Conservation (phyloP, 35 echinoderm and acorn worm species). For the Acanthaster planci region DNA sequence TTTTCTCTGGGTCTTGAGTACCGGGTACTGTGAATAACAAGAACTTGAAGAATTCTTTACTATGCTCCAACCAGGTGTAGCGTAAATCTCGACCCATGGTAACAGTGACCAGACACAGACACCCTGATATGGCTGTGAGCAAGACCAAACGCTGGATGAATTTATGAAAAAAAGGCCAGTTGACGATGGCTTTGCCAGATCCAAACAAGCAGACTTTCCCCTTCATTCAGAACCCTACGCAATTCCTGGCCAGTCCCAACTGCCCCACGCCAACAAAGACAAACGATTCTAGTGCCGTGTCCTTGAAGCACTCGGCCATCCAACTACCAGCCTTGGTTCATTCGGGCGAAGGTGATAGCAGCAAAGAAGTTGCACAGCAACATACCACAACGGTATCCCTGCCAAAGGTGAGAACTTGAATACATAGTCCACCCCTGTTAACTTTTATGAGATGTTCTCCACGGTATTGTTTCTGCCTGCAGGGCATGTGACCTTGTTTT, state of each 20-base stretch:
- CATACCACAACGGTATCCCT: not conserved
- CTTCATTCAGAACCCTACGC: slow-evolving; percentile 6
- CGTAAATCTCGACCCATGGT: no score
- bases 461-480: no score
- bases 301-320: not conserved
- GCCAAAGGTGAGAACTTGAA: not conserved
- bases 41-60: no score
- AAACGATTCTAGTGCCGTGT: not conserved
- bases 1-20: no score
- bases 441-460: not conserved
- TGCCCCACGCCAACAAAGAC: slow-evolving; percentile 13
- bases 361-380: not conserved
- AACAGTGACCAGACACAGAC: no score
- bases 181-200: not conserved
- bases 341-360: not conserved
- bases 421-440: not conserved
- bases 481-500: no score
- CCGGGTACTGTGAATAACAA: no score
- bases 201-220: slow-evolving; percentile 28
- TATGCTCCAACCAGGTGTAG: no score
- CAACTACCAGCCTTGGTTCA: not conserved
- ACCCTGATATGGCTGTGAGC: no score
- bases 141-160: no score
- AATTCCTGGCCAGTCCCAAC: not conserved
- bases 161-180: no score